Percentiles rank a stretch among this genome's conserved stretches.
phyloP scores from a whole-genome alignment of 2,888 invertebrate species.

The Tachina lurida region DNA sequence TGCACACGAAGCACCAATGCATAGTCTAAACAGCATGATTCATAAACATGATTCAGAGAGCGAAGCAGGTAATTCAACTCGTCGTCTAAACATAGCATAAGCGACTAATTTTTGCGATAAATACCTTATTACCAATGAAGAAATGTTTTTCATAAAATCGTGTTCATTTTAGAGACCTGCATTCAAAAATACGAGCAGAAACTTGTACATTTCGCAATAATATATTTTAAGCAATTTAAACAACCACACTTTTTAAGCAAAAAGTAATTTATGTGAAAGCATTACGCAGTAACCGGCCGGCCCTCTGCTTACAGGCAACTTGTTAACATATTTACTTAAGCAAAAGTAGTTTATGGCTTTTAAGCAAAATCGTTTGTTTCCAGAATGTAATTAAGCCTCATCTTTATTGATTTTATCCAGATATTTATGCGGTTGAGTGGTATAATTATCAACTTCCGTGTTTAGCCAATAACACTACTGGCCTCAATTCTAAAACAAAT shows the following conservation, averaged over 20 bases:
- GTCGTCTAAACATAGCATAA: too few species aligned
- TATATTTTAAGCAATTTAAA: too few species aligned
- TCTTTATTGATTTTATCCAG: constrained; percentile 69
- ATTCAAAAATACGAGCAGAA: too few species aligned
- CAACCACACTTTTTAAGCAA: not conserved
- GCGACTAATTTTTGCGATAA: too few species aligned
- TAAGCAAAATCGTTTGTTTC: not conserved
- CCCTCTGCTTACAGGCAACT: constrained; percentile 48
- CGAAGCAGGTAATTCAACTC: too few species aligned
- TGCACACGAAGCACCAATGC: too few species aligned
- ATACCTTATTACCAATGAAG: too few species aligned
- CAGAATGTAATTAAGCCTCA: constrained; percentile 64
- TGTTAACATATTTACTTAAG: constrained; percentile 41
- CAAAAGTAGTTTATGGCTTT: constrained; percentile 37
- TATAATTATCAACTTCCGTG: constrained; percentile 72
- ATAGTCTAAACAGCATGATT: too few species aligned
- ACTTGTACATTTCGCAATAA: too few species aligned
- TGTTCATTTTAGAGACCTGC: too few species aligned
- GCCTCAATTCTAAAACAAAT: constrained; percentile 64
- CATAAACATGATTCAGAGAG: too few species aligned
- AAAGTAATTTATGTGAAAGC: not conserved
- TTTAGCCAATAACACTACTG: constrained; percentile 67
- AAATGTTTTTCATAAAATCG: too few species aligned
- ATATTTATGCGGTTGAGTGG: constrained; percentile 62
- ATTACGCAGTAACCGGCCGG: constrained; percentile 34